Conservation (phyloP, 2,113 vertebrate genomes). For the Hydrolagus affinis region DNA sequence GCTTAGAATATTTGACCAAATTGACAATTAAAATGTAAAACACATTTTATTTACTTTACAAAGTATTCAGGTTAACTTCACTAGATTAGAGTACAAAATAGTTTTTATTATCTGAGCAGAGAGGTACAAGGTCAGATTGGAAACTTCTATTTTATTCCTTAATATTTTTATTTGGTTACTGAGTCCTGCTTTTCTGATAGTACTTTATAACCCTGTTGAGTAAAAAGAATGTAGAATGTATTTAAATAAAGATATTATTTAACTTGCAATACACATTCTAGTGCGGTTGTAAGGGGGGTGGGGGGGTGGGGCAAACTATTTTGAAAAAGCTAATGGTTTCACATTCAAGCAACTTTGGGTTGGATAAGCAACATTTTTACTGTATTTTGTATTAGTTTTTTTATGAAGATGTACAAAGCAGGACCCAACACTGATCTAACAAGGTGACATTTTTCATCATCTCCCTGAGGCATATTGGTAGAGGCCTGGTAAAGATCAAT, state of each 20-base stretch:
- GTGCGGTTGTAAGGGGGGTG: not conserved
- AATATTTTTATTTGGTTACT: constrained; percentile 30
- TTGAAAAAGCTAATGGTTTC: constrained; percentile 21
- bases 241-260: constrained; percentile 26
- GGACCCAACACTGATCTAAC: constrained; percentile 32
- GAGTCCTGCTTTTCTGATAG: constrained; percentile 23
- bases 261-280: constrained; percentile 21
- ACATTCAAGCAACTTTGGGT: not conserved
- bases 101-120: constrained; percentile 2
- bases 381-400: constrained; percentile 46
- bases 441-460: constrained; percentile 34
- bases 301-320: constrained; percentile 3
- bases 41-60: constrained; percentile 20
- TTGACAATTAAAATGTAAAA: not conserved
- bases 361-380: constrained; percentile 33
- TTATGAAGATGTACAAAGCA: constrained; percentile 35
- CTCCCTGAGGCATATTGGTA: constrained; percentile 26
- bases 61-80: constrained; percentile 18
- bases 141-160: constrained; percentile 18
- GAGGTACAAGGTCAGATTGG: constrained; percentile 12
- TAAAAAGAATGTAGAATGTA: constrained; percentile 29
- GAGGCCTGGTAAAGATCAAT: constrained; percentile 17
- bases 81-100: constrained; percentile 13
- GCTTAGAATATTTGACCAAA: not conserved
- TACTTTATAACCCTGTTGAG: not conserved